phyloP scores from a whole-genome alignment of 1,140 invertebrate species.

The Eriosoma lanigerum region DNA sequence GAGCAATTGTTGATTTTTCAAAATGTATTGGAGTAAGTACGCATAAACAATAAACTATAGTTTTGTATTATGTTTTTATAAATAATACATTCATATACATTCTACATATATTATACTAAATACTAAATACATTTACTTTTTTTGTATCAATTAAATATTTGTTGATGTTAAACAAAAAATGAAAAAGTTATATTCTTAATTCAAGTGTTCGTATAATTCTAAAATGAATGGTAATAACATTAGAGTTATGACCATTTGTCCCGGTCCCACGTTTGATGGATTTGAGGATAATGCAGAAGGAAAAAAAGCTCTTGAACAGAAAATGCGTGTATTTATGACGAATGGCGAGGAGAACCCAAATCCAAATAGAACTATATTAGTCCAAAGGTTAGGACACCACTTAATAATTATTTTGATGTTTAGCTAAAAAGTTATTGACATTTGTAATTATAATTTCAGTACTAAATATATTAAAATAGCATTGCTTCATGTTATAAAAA shows the following conservation, averaged over 20 bases:
- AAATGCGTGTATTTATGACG: background rate
- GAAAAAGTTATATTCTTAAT: too few relatives aligned
- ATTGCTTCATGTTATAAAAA: constrained; percentile 11
- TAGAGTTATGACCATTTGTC: constrained; percentile 30
- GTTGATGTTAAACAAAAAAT: too few relatives aligned
- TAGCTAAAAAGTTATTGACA: background rate
- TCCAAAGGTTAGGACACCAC: background rate
- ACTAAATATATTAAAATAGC: background rate
- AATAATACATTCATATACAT: too few relatives aligned
- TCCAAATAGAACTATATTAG: background rate
- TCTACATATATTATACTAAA: too few relatives aligned
- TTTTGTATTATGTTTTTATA: too few relatives aligned
- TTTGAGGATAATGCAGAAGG: background rate
- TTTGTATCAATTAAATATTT: too few relatives aligned
- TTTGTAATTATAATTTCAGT: constrained; percentile 1
- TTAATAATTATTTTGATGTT: background rate
- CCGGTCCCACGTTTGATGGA: background rate
- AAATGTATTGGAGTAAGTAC: constrained; percentile 23
- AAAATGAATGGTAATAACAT: background rate
- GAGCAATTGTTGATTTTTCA: constrained; percentile 16
- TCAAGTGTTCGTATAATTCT: constrained; percentile 6
- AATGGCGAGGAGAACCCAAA: background rate
- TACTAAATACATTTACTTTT: too few relatives aligned
- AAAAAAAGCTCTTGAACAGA: background rate
- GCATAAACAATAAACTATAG: too few relatives aligned